Evolutionary conservation across 2,797 vertebrate genomes (phyloP).

Genomic region (Takifugu rubripes): DNA sequence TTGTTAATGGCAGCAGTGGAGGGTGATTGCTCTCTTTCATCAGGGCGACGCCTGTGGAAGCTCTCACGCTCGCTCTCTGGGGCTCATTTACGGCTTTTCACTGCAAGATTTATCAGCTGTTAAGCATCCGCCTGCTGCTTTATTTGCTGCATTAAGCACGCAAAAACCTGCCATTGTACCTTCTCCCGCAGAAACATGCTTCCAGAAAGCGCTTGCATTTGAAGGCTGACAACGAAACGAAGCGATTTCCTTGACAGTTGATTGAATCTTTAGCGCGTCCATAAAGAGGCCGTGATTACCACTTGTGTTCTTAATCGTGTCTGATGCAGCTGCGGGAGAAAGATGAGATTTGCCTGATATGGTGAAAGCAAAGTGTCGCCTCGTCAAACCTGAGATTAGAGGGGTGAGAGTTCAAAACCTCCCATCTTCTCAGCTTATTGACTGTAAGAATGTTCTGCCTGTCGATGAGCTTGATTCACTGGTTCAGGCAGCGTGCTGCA

Average conservation of each 20-base stretch:
- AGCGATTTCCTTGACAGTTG: slow-evolving; percentile 29
- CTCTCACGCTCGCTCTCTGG: slow-evolving; percentile 6
- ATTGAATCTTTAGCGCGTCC: slow-evolving; percentile 12
- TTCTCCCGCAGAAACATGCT: slow-evolving; percentile 17
- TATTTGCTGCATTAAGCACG: slow-evolving; percentile 28
- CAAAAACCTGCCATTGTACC: slow-evolving; percentile 24
- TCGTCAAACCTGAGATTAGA: slow-evolving; percentile 33
- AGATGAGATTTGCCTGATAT: slow-evolving; percentile 19
- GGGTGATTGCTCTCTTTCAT: slow-evolving; percentile 59
- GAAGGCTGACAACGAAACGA: slow-evolving; percentile 20
- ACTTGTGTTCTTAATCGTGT: slow-evolving; percentile 21
- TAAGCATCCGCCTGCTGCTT: slow-evolving; percentile 24
- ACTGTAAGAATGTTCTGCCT: slow-evolving; percentile 40
- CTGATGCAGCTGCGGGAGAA: slow-evolving; percentile 22
- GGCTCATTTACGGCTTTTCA: slow-evolving; percentile 54
- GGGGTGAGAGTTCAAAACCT: slow-evolving; percentile 29
- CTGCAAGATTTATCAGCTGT: slow-evolving; percentile 41
- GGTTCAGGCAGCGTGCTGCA: background rate
- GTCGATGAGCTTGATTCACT: slow-evolving; percentile 27
- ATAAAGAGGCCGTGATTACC: slow-evolving; percentile 40
- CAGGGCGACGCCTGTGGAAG: slow-evolving; percentile 23
- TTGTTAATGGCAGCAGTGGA: slow-evolving; percentile 34
- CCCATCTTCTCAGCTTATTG: slow-evolving; percentile 39
- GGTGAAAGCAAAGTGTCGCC: slow-evolving; percentile 18
- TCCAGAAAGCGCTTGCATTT: slow-evolving; percentile 27